Base-by-base conservation (phyloP, 2,797 vertebrate genomes). In the Nothura maculosa region DNA sequence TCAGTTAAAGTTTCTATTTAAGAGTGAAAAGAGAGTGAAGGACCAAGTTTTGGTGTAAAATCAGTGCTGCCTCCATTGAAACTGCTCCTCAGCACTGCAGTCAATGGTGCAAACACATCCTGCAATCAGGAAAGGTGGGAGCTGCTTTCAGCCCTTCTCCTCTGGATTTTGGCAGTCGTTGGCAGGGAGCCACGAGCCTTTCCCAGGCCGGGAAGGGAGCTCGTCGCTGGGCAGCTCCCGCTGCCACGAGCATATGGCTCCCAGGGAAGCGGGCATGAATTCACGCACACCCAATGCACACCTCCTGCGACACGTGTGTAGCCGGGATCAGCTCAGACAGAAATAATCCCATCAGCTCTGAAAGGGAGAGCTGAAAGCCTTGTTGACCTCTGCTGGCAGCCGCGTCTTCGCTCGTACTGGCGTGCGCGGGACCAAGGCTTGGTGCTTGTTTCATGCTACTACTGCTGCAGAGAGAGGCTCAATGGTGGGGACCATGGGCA, bases 251-350 rank as follows among this genome's bases (percentile, higher is more conserved):
- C 43, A n/a, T 42, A 4, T 32, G 47, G 42, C 43, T 87, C 61
- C 40, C 82, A 38, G 58, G 20, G 30, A 27, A 73, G 45, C 0
- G 60, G 40, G 17, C 3, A 2, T 6, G 30, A 62, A 58, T 52
- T 69, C 73, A 57, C 47, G 20, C 9, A 4, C 3, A 38, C 22
- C 45, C 57, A 58, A 14, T 3, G 12, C 43, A 34, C 20, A 6
- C 63, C 36, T 60, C 8, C 1, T 30, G 6, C 38, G 22, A 52
- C 3, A 0, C 2, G 0, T 12, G n/a, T 32, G 28, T n/a, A 32
- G 28, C 28, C 6, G 32, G 55, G 47, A 30, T 38, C 70, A 47
- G 63, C 70, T 77, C 54, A 52, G 32, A 72, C 2, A 20, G 47
- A 82, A 81, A 58, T 9, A 32, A 70, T 79, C 47, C 27, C 17